A percentile compares a stretch with the other conserved stretches of the same genome.
Conservation (phyloP, 2,888 invertebrate genomes). For the Zhengitettix transpicula region DNA sequence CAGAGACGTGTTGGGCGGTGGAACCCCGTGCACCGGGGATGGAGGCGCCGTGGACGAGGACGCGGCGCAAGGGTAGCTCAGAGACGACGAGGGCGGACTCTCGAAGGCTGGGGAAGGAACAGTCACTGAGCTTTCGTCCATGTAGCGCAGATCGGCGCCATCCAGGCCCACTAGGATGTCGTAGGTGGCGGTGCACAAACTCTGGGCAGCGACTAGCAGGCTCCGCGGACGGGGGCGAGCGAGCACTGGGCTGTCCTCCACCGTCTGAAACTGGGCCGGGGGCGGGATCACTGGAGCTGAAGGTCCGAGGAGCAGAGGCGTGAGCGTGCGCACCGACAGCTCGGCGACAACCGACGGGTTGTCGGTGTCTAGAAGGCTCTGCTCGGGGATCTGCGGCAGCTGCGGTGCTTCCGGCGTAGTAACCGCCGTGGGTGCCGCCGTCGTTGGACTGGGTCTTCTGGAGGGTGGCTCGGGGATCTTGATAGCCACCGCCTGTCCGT, state of each 20-base stretch:
- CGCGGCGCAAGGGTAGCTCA: slow-evolving; percentile 9
- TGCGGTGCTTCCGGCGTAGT: slow-evolving; percentile 12
- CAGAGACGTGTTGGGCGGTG: slow-evolving; percentile 41
- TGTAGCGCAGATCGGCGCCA: slow-evolving; percentile 71
- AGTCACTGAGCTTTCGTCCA: slow-evolving; percentile 81
- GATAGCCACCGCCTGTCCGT: slow-evolving; percentile 15
- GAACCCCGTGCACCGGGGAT: slow-evolving; percentile 31
- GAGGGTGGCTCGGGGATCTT: slow-evolving; percentile 22
- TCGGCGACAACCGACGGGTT: slow-evolving; percentile 29
- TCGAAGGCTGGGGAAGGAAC: slow-evolving; percentile 33
- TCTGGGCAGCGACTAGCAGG: slow-evolving; percentile 33
- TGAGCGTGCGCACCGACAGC: slow-evolving; percentile 17
- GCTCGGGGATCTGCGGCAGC: slow-evolving; percentile 41
- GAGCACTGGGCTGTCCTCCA: slow-evolving; percentile 1
- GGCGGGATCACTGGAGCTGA: slow-evolving; percentile 45
- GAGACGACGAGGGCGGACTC: slow-evolving; percentile 23
- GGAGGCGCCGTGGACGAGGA: slow-evolving; percentile 31
- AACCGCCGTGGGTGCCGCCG: slow-evolving; percentile 2
- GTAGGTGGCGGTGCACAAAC: slow-evolving; percentile 43
- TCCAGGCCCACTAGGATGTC: slow-evolving; percentile 66
- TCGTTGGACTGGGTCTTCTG: slow-evolving; percentile 28
- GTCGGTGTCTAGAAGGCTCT: slow-evolving; percentile 43
- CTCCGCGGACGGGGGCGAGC: slow-evolving; percentile 35
- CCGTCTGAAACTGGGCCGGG: slow-evolving; percentile 48
- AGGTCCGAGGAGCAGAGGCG: slow-evolving; percentile 20